Evolutionary conservation across 2,888 invertebrate species (phyloP).

Genomic region (Pocota personata): DNA sequence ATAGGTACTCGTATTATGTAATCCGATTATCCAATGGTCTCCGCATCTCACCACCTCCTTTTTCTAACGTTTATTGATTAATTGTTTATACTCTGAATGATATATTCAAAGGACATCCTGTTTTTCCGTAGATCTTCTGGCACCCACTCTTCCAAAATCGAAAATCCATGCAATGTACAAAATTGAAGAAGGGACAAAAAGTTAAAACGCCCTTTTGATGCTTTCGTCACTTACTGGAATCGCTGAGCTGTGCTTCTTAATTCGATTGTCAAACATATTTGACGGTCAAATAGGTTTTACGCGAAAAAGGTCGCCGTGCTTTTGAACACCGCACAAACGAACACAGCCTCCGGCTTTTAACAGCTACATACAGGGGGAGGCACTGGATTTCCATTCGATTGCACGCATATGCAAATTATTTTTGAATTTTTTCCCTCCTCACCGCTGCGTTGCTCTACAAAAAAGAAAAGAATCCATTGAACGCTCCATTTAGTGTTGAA

Average conservation of each 20-base stretch:
- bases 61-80: conserved; percentile 45
- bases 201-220: conserved; percentile 63
- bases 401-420: conserved; percentile 71
- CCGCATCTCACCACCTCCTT: background rate
- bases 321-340: conserved; percentile 20
- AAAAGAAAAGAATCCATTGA: background rate
- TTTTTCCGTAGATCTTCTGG: background rate
- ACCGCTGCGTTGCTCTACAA: background rate
- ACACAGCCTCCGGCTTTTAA: conserved; percentile 28
- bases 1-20: conserved; percentile 41
- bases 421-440: conserved; percentile 25
- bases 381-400: conserved; percentile 56
- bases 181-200: background rate
- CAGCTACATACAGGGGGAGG: conserved; percentile 45
- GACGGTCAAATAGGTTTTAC: conserved; percentile 78
- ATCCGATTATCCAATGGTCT: conserved; percentile 38
- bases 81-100: conserved; percentile 51
- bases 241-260: conserved; percentile 71
- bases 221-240: conserved; percentile 55
- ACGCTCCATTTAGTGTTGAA: conserved; percentile 66
- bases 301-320: conserved; percentile 76
- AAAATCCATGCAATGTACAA: background rate
- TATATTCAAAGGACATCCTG: background rate
- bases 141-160: background rate
- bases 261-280: conserved; percentile 79